Evolutionary conservation across 1,140 invertebrate genomes (phyloP).

Genomic region (Procambarus clarkii): DNA sequence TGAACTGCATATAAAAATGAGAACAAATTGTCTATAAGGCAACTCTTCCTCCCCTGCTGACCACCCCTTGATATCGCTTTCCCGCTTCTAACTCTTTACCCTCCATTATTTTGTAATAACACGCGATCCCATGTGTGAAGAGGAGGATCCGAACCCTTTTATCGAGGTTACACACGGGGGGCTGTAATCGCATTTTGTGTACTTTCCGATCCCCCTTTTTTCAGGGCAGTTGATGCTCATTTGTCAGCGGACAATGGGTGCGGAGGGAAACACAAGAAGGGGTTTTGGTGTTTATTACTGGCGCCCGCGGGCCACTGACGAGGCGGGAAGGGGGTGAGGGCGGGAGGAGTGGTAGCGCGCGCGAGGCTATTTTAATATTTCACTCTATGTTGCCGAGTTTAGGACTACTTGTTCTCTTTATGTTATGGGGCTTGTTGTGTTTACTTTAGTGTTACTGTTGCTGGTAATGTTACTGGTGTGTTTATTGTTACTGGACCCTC

Average conservation of each 20-base stretch:
- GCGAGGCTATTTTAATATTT: not conserved
- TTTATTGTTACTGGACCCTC: not conserved
- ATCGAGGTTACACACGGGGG: conserved; percentile 42
- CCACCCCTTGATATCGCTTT: conserved; percentile 26
- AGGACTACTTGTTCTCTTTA: not conserved
- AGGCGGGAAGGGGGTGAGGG: not conserved
- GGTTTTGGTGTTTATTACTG: conserved; percentile 37
- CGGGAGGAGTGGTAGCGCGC: not conserved
- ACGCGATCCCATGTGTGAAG: conserved; percentile 49
- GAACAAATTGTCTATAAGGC: not conserved
- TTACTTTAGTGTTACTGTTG: not conserved
- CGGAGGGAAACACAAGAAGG: conserved; percentile 41
- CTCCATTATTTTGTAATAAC: conserved; percentile 57
- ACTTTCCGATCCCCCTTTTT: conserved; percentile 36
- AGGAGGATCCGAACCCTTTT: conserved; percentile 52
- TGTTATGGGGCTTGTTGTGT: not conserved
- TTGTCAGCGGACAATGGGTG: conserved; percentile 48
- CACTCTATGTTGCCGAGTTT: not conserved
- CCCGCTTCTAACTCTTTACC: conserved; percentile 46
- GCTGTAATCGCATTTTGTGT: conserved; percentile 53
- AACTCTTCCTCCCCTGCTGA: conserved; percentile 11
- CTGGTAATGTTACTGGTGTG: not conserved
- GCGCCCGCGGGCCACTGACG: not conserved
- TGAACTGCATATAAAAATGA: not conserved
- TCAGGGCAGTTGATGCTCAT: conserved; percentile 51